Conservation (phyloP, 2,888 invertebrate species). For the Drosophila leonis region DNA sequence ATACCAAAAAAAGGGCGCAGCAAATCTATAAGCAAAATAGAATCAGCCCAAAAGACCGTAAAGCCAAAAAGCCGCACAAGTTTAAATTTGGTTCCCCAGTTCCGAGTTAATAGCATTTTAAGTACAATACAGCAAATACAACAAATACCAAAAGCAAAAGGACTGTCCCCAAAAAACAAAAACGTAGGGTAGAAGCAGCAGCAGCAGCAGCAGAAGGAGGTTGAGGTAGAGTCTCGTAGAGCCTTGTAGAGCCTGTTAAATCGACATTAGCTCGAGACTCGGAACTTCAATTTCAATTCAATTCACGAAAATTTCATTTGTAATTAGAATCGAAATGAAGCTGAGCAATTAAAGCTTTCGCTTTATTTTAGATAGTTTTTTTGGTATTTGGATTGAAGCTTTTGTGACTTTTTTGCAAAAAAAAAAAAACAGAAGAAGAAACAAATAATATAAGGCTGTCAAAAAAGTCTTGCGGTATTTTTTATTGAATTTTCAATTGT, state of each 20-base stretch:
- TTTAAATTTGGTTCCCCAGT: conserved; percentile 59
- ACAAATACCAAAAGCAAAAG: conserved; percentile 6
- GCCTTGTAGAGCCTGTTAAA: conserved; percentile 36
- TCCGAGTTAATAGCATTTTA: conserved; percentile 78
- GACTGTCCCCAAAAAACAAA: not conserved
- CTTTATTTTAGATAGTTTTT: no score
- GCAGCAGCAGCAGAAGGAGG: not conserved
- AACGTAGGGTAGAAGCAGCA: not conserved
- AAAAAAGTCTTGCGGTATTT: no score
- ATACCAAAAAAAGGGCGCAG: conserved; percentile 8
- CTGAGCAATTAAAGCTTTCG: no score
- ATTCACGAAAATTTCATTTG: conserved; percentile 20
- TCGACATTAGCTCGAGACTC: conserved; percentile 48
- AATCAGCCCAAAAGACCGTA: conserved; percentile 52
- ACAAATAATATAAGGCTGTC: no score
- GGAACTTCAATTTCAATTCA: conserved; percentile 37
- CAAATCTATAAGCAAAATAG: conserved; percentile 60
- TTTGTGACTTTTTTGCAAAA: no score
- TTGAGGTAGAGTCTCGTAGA: not conserved
- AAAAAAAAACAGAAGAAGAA: no score
- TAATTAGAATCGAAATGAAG: conserved; percentile 7
- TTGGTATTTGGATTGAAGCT: not conserved
- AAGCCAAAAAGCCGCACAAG: conserved; percentile 76
- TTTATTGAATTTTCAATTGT: no score
- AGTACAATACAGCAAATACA: conserved; percentile 59